Conservation (phyloP, 2,113 vertebrate species). For the Gavia stellata region DNA sequence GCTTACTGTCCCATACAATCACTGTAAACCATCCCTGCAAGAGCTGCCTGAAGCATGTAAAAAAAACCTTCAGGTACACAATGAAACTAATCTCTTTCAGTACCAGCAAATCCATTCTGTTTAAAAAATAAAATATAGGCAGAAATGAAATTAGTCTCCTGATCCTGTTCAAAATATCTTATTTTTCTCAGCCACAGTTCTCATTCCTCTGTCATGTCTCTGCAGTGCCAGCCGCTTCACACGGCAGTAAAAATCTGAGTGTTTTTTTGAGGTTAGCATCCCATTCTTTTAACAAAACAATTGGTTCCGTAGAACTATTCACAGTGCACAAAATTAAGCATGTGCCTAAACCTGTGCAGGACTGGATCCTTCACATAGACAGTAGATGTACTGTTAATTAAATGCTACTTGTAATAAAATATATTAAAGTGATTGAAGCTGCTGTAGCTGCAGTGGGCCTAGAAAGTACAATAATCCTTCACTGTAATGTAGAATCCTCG, state of each 20-base stretch:
- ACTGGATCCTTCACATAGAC: constrained; percentile 19
- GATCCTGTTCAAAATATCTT: background rate
- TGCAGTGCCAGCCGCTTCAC: background rate
- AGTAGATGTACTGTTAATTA: constrained; percentile 68
- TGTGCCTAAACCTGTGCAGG: constrained; percentile 22
- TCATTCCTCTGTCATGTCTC: background rate
- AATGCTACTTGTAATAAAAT: constrained; percentile 65
- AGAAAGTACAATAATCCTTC: constrained; percentile 69
- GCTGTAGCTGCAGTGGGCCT: constrained; percentile 52
- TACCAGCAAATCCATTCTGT: background rate
- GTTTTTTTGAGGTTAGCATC: background rate
- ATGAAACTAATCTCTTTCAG: constrained; percentile 11
- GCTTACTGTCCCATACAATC: background rate
- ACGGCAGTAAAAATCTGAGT: background rate
- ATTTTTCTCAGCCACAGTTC: background rate
- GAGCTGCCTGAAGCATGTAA: background rate
- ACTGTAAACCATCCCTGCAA: background rate
- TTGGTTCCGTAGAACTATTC: background rate
- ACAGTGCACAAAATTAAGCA: background rate
- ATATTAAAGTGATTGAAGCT: constrained; percentile 63
- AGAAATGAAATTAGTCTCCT: background rate
- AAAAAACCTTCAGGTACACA: constrained; percentile 6
- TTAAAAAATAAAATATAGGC: background rate
- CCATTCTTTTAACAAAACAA: background rate
- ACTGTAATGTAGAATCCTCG: constrained; percentile 53